Evolutionary conservation across 2,888 invertebrate species (phyloP).

Genomic region (Prosopocoilus inquinatus): DNA sequence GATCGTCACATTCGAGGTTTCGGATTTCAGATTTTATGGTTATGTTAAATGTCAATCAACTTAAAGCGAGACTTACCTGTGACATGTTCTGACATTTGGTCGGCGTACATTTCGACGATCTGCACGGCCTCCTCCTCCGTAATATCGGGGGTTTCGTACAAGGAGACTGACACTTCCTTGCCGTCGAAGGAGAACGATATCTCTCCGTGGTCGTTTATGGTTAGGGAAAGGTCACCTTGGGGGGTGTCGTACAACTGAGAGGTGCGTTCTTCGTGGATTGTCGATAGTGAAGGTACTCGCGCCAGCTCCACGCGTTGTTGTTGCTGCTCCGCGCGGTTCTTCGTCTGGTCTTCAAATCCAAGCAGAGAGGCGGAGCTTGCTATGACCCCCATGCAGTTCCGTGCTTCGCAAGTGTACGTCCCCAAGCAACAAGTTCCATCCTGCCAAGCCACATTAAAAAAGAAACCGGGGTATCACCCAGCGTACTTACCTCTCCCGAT

Average conservation of each 20-base stretch:
- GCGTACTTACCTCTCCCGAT: conserved; percentile 65
- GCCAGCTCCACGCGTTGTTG: conserved; percentile 57
- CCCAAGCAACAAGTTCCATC: conserved; percentile 88
- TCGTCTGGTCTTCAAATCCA: conserved; percentile 76
- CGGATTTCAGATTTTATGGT: neutral
- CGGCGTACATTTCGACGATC: conserved; percentile 92
- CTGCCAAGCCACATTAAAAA: conserved; percentile 28
- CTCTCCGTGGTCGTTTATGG: conserved; percentile 79
- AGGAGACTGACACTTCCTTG: conserved; percentile 85
- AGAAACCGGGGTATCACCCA: neutral
- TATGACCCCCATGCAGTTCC: conserved; percentile 87
- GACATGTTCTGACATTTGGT: conserved; percentile 86
- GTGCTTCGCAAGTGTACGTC: conserved; percentile 87
- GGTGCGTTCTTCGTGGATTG: conserved; percentile 87
- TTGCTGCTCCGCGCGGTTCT: conserved; percentile 54
- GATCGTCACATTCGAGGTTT: too few species aligned
- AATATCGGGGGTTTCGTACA: conserved; percentile 89
- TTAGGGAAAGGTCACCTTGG: conserved; percentile 64
- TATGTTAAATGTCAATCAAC: too few species aligned
- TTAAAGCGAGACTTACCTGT: conserved; percentile 55
- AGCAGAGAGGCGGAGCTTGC: conserved; percentile 85
- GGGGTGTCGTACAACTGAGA: conserved; percentile 84
- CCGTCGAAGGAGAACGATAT: conserved; percentile 90
- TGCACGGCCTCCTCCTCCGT: conserved; percentile 90
- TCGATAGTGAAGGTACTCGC: conserved; percentile 80